These are phyloP conservation scores for Drosophila malerkotliana DNA, from an alignment of 1,140 invertebrate genomes.

Conservation along the genomic window DNA sequence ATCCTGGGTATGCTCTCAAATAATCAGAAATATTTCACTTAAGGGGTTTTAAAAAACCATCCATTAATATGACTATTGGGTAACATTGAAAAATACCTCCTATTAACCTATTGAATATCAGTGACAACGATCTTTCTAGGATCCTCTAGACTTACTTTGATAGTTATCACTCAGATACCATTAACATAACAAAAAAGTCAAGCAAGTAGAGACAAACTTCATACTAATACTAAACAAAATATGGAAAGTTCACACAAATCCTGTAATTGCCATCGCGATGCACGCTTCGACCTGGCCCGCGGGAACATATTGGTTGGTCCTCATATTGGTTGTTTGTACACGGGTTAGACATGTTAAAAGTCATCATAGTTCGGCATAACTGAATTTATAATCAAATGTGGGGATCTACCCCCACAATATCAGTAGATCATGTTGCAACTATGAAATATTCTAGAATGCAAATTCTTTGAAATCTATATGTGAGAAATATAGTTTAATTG, in stretches of 20 bases:
- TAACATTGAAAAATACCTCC: too few species aligned
- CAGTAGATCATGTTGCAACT: background rate
- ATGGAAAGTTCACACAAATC: slow-evolving; percentile 36
- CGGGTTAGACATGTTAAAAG: background rate
- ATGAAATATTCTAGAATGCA: background rate
- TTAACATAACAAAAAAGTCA: too few species aligned
- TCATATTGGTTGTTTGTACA: background rate
- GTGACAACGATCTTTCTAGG: too few species aligned
- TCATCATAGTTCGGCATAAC: background rate
- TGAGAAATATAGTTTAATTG: background rate
- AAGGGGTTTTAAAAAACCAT: too few species aligned
- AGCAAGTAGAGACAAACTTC: too few species aligned
- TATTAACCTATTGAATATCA: too few species aligned
- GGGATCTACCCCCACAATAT: background rate
- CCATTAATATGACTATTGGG: too few species aligned
- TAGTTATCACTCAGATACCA: too few species aligned
- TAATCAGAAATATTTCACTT: too few species aligned
- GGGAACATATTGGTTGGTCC: background rate
- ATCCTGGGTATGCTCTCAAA: too few species aligned
- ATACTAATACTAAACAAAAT: too few species aligned
- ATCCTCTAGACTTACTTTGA: too few species aligned
- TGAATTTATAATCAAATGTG: background rate
- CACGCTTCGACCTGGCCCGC: slow-evolving; percentile 34
- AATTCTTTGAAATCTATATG: background rate
- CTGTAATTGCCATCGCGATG: slow-evolving; percentile 57